Evolutionary conservation across 2,888 invertebrate genomes (phyloP), one percentile per base, ranked within the genome.

Genomic region (Temnothorax unifasciatus): DNA sequence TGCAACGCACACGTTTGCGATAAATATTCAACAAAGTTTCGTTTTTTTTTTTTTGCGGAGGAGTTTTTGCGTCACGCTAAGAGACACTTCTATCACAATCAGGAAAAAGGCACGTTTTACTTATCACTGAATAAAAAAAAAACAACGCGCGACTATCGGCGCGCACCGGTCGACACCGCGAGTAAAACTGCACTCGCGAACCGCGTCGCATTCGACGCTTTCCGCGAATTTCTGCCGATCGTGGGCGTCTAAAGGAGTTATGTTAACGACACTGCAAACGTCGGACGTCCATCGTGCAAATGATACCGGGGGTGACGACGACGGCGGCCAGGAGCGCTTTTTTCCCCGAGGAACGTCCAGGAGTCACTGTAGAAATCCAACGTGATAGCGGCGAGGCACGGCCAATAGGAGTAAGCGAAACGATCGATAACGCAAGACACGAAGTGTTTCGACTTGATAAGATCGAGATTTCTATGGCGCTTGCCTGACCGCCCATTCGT

Each of bases 351-450:
- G 57, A 18, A 47, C 21, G 63, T 54, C 59, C 54, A n/a, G 57
- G 64, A 86, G 59, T 79, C 61, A 76, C 69, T 68, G 76, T 68
- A 59, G 34, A 73, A 81, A 71, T 63, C 66, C 63, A 76, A 54
- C 84, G 79, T 34, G 81, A 68, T 71, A 68, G 18, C 41, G 47
- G 15, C 52, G 38, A 47, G 44, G 34, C n/a, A 38, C 75, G 44
- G 47, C 76, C 64, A 47, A 71, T 57, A 76, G 71, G 77, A 71
- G 38, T 21, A 38, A 29, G 21, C 54, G 54, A 66, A 54, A 25
- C 64, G 73, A 89, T 86, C 84, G 86, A 89, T 83, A 74, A 15
- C 57, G 44, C 47, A 75, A 84, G 74, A 79, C 73, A 84, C 41
- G 52, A 75, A 41, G 74, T 68, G 74, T 68, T 75, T 64, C 68